Base-by-base conservation (phyloP, 2,113 vertebrate genomes). In the Daphoenositta chrysoptera region DNA sequence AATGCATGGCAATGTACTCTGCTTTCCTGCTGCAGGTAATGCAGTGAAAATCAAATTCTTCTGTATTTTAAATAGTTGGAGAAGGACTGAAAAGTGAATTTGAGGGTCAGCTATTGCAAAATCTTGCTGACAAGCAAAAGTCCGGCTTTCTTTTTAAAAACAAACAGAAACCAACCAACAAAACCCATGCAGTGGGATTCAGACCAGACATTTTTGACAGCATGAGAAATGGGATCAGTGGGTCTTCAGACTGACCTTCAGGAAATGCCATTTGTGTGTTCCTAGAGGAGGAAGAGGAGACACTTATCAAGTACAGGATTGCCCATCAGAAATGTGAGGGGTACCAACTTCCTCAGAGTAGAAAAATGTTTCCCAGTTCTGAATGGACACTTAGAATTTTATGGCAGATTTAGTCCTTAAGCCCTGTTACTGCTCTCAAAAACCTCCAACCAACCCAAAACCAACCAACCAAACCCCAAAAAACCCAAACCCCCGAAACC, bases 301-400 rank as follows among this genome's bases (percentile, higher is more conserved):
- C n/a, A 7, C 12, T 63, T 51, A 7, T 0, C 1, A 1, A 19
- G 7, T 31, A 8, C 1, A 51, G 64, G 35, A 54, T 57, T 89
- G 45, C n/a, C 54, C 10, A 6, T 75, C 33, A 79, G 47, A 64
- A 76, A 88, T 22, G 7, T 31, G 70, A 79, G 15, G 26, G 9
- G 8, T 10, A 22, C 13, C 31, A 53, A 2, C 21, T 83, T 89
- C 63, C 35, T 30, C 5, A 5, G 9, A 7, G 39, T 37, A 61
- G 42, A 23, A 58, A 45, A 73, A 24, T 22, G 7, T 48, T 83
- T 44, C n/a, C 31, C 33, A 10, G 33, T 58, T 90, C 35, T 69
- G 30, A 63, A 64, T 19, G 31, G 20, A 18, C 7, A 23, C 28
- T 39, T 75, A 31, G n/a, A 69, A 26, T 45, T 35, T 90, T 60